Percentiles rank a stretch among this genome's conserved stretches.
These are phyloP conservation scores for Psilopsiagon aurifrons DNA, from an alignment of 2,113 vertebrate species.

Conservation along the genomic window DNA sequence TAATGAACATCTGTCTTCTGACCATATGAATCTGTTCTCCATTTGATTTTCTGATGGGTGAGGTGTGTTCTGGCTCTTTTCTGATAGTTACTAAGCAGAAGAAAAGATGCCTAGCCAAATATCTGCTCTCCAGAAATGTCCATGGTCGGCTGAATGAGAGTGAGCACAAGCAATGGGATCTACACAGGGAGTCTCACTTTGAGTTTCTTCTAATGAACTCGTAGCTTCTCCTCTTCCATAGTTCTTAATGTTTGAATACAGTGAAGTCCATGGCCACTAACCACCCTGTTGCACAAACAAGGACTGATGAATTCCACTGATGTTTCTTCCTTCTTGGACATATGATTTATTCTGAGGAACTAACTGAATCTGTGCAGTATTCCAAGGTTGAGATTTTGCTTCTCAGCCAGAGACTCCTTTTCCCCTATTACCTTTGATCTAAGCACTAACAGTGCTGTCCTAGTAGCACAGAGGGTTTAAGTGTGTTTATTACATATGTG, in stretches of 20 bases:
- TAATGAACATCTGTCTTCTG: constrained; percentile 14
- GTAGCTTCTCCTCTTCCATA: background rate
- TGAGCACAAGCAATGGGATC: background rate
- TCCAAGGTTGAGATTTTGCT: background rate
- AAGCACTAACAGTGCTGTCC: background rate
- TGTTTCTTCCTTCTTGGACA: background rate
- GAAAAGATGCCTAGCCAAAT: background rate
- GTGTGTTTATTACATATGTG: background rate
- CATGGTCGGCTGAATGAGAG: background rate
- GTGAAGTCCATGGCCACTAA: background rate
- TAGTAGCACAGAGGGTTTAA: fast-evolving
- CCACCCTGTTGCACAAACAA: background rate
- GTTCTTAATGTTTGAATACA: background rate
- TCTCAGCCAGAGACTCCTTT: background rate
- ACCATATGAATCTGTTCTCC: background rate
- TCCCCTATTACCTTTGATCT: background rate
- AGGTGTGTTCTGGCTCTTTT: constrained; percentile 3
- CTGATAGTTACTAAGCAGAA: background rate
- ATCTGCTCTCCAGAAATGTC: background rate
- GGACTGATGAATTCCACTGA: background rate
- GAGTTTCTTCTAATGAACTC: background rate
- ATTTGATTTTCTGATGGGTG: background rate
- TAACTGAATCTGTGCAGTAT: background rate
- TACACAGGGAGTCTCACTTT: fast-evolving
- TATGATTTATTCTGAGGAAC: background rate